These are phyloP conservation scores for Dryoscopus gambensis DNA, from an alignment of 2,113 vertebrate species.

Conservation along the genomic window DNA sequence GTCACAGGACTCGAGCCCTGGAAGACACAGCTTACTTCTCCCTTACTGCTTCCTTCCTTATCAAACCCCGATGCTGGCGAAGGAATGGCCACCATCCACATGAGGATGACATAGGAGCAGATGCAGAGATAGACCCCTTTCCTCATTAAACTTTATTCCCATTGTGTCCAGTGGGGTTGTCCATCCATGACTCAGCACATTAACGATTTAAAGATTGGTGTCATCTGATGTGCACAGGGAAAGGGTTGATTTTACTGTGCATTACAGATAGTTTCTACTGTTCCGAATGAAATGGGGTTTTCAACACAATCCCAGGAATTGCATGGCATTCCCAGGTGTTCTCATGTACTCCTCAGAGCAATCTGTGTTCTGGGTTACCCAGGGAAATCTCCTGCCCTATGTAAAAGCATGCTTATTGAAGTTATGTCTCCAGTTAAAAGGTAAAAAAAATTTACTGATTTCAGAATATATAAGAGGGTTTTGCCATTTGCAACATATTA, in stretches of 20 bases:
- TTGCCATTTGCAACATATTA: neutral
- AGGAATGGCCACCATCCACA: neutral
- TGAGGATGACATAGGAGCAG: neutral
- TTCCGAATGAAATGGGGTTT: neutral
- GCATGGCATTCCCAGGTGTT: neutral
- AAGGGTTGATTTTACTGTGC: neutral
- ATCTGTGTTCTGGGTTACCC: neutral
- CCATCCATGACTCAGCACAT: neutral
- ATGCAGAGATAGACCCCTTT: neutral
- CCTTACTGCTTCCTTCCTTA: neutral
- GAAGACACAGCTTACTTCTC: neutral
- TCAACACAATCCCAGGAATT: neutral
- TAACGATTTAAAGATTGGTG: neutral
- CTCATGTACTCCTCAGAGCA: neutral
- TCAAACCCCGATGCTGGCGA: fast-evolving
- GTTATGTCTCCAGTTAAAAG: neutral
- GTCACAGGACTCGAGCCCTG: neutral
- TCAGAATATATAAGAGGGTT: neutral
- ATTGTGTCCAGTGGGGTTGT: neutral
- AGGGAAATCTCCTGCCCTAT: neutral
- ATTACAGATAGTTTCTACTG: neutral
- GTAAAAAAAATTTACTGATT: neutral
- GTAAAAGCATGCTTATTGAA: neutral
- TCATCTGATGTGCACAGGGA: neutral
- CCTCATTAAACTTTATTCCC: neutral